Evolutionary conservation across 2,797 vertebrate species (phyloP), one percentile per base, ranked within the genome.

Genomic region (Pipistrellus nathusii): DNA sequence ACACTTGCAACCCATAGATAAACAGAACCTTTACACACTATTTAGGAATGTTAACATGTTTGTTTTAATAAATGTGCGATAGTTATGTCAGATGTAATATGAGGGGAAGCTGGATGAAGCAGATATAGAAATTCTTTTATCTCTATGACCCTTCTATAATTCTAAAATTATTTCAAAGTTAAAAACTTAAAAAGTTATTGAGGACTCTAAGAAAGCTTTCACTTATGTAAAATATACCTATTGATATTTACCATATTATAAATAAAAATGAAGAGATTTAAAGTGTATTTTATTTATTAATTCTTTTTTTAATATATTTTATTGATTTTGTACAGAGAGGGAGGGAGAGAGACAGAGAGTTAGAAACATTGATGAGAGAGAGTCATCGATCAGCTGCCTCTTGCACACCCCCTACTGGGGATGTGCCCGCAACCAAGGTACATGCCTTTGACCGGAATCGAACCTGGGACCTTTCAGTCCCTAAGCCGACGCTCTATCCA

Each of bases 141-240:
- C 30, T 89, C 71, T 88, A 27, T 6, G 76, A 86, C 20, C 62
- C 11, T 84, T 80, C 15, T 72, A 0, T 84, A 90, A 75, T 48
- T 71, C 6, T 55, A 93, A 88, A 93, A 44, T 51, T 66, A 78
- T 81, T 91, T 85, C 73, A 41, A 41, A 72, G 25, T 68, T 53
- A 91, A 92, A 80, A 44, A 5, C 48, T 92, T 78, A 51, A 76
- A 92, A 59, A 4, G 55, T 46, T 73, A 84, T 44, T 51, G 38
- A 85, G 18, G 30, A 44, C 38, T 27, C 2, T 25, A 2, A 8
- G 23, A 93, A 81, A 64, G 15, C 21, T 64, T 88, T 73, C 9
- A 62, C n/a, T 83, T 84, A 18, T 27, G 20, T 57, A 25, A 44
- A 84, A 91, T 48, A 57, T 25, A 77, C 59, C 46, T 80, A n/a